Base-by-base conservation (phyloP, 2,888 invertebrate species). In the Lasioglossum calceatum region DNA sequence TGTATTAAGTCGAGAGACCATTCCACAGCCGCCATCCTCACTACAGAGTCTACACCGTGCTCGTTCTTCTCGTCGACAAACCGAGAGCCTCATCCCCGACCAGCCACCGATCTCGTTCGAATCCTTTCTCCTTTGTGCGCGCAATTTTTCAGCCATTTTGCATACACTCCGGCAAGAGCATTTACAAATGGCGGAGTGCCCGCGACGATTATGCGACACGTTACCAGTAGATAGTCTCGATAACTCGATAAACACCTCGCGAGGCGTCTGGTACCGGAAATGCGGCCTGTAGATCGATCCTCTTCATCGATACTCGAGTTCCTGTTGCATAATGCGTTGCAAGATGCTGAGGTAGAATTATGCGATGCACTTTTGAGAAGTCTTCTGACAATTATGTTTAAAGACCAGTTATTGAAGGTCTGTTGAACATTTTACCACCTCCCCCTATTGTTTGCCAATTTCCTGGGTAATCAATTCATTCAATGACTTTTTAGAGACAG, bases 91-190 rank as follows among this genome's bases (percentile, higher is more conserved):
- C 36, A 36, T 67, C 36, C 39, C 42, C n/a, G n/a, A n/a, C 19
- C 36, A 1, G 36, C n/a, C 50, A 23, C 47, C 77, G 47, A 74
- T 81, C 64, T 73, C 54, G 64, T 80, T 44, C 67, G 42, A 79
- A 44, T 84, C 76, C 75, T 75, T 76, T 76, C 81, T 77, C 73
- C 71, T 78, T 81, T 81, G 76, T 80, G 71, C 70, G 70, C 81
- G 83, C 81, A 79, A 82, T 85, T 87, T 83, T 78, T 76, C 19
- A 77, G 67, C 44, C 82, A 80, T 85, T 90, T 84, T 73, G 79
- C 88, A 50, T 76, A 47, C 79, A n/a, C 54, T 80, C 67, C 50
- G 70, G 58, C 67, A 23, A 50, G 5, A 32, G 27, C 64, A 47
- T 61, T 80, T 50, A 50, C 77, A 47, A 14, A 61, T 32, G 19